Evolutionary conservation across 2,888 invertebrate genomes (phyloP), one percentile per base, ranked within the genome.

Genomic region (Leptothorax acervorum): DNA sequence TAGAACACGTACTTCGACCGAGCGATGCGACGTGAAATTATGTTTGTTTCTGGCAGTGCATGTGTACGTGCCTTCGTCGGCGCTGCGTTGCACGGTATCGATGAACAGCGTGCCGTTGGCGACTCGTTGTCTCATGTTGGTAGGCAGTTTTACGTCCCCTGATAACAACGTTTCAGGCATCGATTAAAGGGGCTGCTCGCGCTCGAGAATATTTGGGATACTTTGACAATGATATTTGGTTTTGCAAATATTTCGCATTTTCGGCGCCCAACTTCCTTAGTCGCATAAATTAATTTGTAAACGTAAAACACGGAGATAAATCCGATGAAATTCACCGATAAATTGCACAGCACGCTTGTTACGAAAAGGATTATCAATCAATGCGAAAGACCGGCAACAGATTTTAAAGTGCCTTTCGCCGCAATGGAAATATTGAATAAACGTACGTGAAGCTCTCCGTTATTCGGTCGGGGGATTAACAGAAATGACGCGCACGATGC

Each of bases 51-150:
- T 94, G 2, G 96, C 96, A 1, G 95, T 95, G 92, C 96, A 96
- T 57, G 95, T 95, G 92, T 96, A 96, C 81, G 94, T 94, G 60
- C 96, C 96, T 86, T 95, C 95, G 91, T 96, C 96, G 55, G 95
- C 95, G 55, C 92, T 94, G 57, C 95, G 95, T 88, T 96, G 95
- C 68, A 96, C 95, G 81, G 95, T 95, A 83, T 95, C 95, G 84
- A 96, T 95, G 85, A 95, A 94, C 63, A 96, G 93, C 23, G 95
- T 95, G 42, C 96, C 96, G 90, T 96, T 96, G 63, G 95, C 95
- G 75, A 95, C 95, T 82, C 95, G 94, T 90, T 96, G 96, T 65
- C 96, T 94, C 92, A 96, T 95, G 92, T 96, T 96, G 66, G 95
- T 95, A 4, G 96, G 96, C 74, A 96, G 94, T 85, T 92, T 93